Conservation (phyloP, 1,140 invertebrate genomes). For the Drosophila bocqueti region DNA sequence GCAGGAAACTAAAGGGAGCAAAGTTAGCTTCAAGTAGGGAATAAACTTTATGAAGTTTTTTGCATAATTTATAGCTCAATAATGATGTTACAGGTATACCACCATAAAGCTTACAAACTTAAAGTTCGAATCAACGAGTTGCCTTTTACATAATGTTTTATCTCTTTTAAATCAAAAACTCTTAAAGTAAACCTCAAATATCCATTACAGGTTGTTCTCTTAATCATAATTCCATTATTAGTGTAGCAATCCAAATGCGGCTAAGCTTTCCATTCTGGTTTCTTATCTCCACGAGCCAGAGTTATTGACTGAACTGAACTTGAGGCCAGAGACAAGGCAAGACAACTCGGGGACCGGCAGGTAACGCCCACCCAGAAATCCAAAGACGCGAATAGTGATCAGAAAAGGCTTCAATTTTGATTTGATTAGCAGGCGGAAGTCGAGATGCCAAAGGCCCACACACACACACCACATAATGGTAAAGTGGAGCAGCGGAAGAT, state of each 20-base stretch:
- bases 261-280: slow-evolving; percentile 45
- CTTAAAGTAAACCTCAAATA: slow-evolving; percentile 7
- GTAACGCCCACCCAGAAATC: slow-evolving; percentile 50
- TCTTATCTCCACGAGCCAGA: slow-evolving; percentile 21
- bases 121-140: not conserved
- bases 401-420: slow-evolving; percentile 51
- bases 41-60: not conserved
- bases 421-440: slow-evolving; percentile 80
- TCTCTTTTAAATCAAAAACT: not conserved
- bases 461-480: slow-evolving; percentile 22
- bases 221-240: slow-evolving; percentile 33
- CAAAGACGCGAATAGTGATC: slow-evolving; percentile 26
- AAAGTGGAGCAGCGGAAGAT: slow-evolving; percentile 38
- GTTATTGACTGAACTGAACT: slow-evolving; percentile 25
- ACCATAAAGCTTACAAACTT: not conserved
- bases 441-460: slow-evolving; percentile 48
- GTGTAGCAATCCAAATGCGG: slow-evolving; percentile 19
- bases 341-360: slow-evolving; percentile 69
- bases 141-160: not conserved
- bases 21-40: slow-evolving; percentile 1
- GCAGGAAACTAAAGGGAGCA: not conserved
- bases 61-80: slow-evolving; percentile 2
- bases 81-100: not conserved
- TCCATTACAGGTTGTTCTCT: slow-evolving; percentile 3
- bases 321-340: slow-evolving; percentile 53